Conservation (phyloP, 2,113 vertebrate species). For the Rhynchopsitta pachyrhyncha region DNA sequence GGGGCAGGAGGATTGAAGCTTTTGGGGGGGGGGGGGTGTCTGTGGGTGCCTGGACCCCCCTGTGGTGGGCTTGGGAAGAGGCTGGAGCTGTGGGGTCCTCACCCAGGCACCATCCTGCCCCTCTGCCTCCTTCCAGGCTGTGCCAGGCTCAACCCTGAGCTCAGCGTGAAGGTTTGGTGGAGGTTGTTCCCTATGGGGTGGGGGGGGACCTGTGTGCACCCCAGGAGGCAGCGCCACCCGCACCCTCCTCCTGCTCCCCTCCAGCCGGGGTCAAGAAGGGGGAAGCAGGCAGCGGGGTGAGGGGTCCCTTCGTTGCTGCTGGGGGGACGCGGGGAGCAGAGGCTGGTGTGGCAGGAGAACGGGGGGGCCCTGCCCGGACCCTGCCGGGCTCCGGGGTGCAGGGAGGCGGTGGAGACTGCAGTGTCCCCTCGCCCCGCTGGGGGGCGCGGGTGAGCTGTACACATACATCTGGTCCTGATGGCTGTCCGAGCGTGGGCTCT, state of each 20-base stretch:
- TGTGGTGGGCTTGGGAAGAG: neutral
- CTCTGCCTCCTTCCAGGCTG: neutral
- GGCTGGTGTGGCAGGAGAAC: neutral
- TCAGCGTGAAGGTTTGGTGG: neutral
- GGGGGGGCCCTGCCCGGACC: no score
- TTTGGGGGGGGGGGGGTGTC: neutral
- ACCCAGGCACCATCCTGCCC: fast-evolving
- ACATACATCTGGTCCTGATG: neutral
- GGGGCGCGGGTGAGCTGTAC: neutral
- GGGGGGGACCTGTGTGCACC: fast-evolving
- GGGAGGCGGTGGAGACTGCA: neutral
- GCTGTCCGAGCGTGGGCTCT: neutral
- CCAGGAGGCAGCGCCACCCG: neutral
- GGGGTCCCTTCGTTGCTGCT: neutral
- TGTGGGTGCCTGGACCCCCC: neutral
- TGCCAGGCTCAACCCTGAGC: neutral
- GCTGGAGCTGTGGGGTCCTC: neutral
- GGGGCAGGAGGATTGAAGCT: neutral
- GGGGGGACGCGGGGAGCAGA: neutral
- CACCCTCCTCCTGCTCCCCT: neutral
- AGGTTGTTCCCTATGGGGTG: no score
- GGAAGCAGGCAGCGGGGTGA: neutral
- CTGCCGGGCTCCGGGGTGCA: neutral
- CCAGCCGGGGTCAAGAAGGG: neutral
- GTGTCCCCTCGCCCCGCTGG: neutral